A percentile compares a stretch with the other conserved stretches of the same genome.
These are phyloP conservation scores for Callipepla californica DNA, from an alignment of 2,113 vertebrate genomes.

Conservation along the genomic window DNA sequence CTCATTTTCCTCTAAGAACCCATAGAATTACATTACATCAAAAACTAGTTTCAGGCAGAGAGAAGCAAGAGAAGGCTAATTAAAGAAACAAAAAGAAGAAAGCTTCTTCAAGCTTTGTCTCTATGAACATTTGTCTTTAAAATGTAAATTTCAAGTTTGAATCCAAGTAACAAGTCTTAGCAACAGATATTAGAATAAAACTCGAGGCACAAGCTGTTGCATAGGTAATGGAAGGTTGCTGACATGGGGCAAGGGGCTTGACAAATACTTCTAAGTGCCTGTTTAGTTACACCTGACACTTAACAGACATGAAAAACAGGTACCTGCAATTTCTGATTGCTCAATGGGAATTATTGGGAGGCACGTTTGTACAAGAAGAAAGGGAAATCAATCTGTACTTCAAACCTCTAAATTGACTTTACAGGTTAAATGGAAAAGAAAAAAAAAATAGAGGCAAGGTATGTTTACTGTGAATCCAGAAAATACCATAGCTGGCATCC, in stretches of 20 bases:
- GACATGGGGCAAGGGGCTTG: background rate
- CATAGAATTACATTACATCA: background rate
- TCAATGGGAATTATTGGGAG: background rate
- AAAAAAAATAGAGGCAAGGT: background rate
- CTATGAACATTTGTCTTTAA: background rate
- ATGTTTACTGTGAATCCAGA: background rate
- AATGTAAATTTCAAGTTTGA: background rate
- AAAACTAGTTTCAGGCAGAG: background rate
- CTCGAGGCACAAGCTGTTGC: background rate
- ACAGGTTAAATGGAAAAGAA: background rate
- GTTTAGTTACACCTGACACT: background rate
- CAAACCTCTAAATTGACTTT: background rate
- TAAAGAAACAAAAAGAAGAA: background rate
- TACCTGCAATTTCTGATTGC: background rate
- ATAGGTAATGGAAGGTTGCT: background rate
- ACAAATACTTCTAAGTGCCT: background rate
- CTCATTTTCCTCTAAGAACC: background rate
- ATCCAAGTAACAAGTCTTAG: background rate
- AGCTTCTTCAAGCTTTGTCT: background rate
- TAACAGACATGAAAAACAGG: slow-evolving; percentile 29
- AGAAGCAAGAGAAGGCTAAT: background rate
- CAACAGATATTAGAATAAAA: background rate
- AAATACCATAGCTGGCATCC: background rate
- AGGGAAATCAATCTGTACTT: background rate
- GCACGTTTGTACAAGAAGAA: background rate